Evolutionary conservation across 2,113 vertebrate species (phyloP).

Genomic region (Glareola pratincola): DNA sequence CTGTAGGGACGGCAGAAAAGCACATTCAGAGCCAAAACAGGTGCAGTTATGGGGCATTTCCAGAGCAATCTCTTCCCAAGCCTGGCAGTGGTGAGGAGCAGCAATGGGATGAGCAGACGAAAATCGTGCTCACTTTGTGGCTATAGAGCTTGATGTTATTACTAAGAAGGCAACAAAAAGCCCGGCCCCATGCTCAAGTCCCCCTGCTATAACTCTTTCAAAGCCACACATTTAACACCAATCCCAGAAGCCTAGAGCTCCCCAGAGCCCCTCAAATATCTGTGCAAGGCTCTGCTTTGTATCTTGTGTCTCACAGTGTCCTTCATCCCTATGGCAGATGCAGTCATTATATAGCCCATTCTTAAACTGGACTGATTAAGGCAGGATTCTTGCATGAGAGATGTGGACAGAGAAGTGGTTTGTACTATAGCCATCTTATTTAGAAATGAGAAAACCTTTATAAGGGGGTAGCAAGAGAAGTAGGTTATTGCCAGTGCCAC

Average conservation of each 20-base stretch:
- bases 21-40: background rate
- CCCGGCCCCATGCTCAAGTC: background rate
- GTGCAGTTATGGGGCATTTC: background rate
- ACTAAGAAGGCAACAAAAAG: background rate
- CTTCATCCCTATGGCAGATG: background rate
- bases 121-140: background rate
- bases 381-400: background rate
- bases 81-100: background rate
- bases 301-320: background rate
- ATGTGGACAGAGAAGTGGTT: background rate
- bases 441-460: background rate
- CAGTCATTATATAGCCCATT: background rate
- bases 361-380: background rate
- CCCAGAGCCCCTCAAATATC: background rate
- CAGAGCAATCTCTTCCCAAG: background rate
- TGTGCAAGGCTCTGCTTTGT: background rate
- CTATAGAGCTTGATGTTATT: background rate
- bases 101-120: background rate
- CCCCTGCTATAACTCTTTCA: background rate
- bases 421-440: background rate
- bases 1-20: background rate
- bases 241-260: background rate
- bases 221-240: background rate
- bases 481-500: background rate
- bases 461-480: background rate